phyloP scores from a whole-genome alignment of 2,797 vertebrate genomes.

The Crypturellus tataupa region DNA sequence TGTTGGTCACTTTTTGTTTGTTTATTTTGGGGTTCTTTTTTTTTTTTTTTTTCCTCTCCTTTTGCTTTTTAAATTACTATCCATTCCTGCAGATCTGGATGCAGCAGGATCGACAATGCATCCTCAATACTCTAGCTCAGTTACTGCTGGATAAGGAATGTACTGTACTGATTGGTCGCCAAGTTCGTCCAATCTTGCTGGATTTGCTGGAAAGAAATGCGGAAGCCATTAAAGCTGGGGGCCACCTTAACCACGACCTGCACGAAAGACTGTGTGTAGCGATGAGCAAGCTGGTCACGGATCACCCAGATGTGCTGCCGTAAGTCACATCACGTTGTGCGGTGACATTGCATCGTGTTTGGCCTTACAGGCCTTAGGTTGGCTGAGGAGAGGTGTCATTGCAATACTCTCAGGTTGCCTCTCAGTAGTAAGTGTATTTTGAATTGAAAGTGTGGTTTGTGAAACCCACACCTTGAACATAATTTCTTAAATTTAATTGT shows the following conservation, averaged over 20 bases:
- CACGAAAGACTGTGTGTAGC: constrained; percentile 96
- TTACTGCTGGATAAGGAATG: constrained; percentile 94
- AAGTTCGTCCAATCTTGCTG: constrained; percentile 90
- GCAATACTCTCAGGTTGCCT: not conserved
- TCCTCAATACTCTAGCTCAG: constrained; percentile 87
- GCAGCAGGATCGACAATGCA: constrained; percentile 90
- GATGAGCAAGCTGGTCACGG: constrained; percentile 90
- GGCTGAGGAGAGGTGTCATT: not conserved
- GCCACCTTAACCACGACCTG: constrained; percentile 90
- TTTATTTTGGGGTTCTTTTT: too few relatives aligned
- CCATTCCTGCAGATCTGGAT: constrained; percentile 87
- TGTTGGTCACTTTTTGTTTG: too few relatives aligned
- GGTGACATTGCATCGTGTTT: not conserved
- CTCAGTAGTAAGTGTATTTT: not conserved
- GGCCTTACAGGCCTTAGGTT: fast-evolving
- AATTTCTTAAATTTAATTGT: not conserved
- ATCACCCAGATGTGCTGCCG: constrained; percentile 91
- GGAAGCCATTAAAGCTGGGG: constrained; percentile 86
- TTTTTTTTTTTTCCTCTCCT: too few relatives aligned
- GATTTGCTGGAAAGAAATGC: constrained; percentile 94
- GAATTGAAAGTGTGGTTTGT: not conserved
- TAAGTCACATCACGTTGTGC: constrained; percentile 81
- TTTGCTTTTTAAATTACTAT: not conserved
- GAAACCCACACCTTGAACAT: not conserved
- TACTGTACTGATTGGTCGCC: constrained; percentile 88